Evolutionary conservation across 2,888 invertebrate genomes (phyloP).

Genomic region (Dyspetes luteomarginatus): DNA sequence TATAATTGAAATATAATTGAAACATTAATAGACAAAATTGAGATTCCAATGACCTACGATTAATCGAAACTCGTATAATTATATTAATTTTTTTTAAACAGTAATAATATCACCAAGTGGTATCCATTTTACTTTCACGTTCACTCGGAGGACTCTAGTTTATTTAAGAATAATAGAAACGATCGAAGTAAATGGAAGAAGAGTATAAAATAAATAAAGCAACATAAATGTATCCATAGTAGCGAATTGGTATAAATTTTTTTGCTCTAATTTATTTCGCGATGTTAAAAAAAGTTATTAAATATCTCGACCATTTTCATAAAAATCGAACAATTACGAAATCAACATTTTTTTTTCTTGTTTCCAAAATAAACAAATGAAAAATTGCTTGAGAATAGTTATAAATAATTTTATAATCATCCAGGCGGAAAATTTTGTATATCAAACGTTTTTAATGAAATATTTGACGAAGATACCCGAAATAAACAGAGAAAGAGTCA

Average conservation of each 20-base stretch:
- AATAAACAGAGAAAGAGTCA: too few relatives aligned
- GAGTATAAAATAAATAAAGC: neutral
- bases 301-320: neutral
- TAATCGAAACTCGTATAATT: neutral
- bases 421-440: too few relatives aligned
- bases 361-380: too few relatives aligned
- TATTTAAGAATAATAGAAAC: constrained; percentile 18
- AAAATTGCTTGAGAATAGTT: too few relatives aligned
- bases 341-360: too few relatives aligned
- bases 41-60: neutral
- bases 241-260: neutral
- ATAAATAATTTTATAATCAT: too few relatives aligned
- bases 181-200: neutral
- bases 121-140: constrained; percentile 1
- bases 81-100: neutral
- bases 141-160: neutral
- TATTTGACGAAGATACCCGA: too few relatives aligned
- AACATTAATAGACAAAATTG: neutral
- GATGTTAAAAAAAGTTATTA: neutral
- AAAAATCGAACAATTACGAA: too few relatives aligned
- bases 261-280: neutral
- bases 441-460: too few relatives aligned
- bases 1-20: neutral
- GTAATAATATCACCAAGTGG: neutral
- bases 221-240: neutral